phyloP scores from a whole-genome alignment of 2,888 invertebrate species.

The Epistrophe eligans region DNA sequence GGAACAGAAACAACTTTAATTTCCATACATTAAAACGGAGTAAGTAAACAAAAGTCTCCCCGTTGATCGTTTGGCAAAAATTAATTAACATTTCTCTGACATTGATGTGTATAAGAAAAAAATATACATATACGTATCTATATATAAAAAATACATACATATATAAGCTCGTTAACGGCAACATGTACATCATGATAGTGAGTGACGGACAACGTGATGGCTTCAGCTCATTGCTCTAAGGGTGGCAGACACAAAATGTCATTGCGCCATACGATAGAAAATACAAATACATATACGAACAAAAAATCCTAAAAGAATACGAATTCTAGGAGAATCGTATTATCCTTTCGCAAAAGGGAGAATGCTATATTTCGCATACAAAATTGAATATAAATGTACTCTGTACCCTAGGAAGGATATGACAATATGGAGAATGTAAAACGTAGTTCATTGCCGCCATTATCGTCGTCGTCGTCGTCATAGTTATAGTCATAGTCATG shows the following conservation, averaged over 20 bases:
- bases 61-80: constrained; percentile 72
- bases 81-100: constrained; percentile 71
- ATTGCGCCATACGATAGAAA: constrained; percentile 27
- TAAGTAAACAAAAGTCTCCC: constrained; percentile 63
- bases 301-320: constrained; percentile 24
- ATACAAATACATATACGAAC: not conserved
- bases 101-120: constrained; percentile 42
- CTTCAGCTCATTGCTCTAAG: constrained; percentile 29
- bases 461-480: constrained; percentile 17
- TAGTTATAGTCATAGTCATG: constrained; percentile 16
- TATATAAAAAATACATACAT: not conserved
- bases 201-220: constrained; percentile 40
- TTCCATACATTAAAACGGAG: constrained; percentile 21
- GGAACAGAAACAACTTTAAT: constrained; percentile 33
- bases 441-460: constrained; percentile 48
- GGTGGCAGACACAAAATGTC: constrained; percentile 44
- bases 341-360: constrained; percentile 8
- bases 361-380: constrained; percentile 18
- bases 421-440: not conserved
- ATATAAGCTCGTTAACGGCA: constrained; percentile 30
- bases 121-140: not conserved
- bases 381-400: not conserved
- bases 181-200: constrained; percentile 57
- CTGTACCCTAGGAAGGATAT: constrained; percentile 1
- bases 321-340: constrained; percentile 28